phyloP scores from a whole-genome alignment of 2,113 vertebrate genomes.

The Elanoides forficatus region DNA sequence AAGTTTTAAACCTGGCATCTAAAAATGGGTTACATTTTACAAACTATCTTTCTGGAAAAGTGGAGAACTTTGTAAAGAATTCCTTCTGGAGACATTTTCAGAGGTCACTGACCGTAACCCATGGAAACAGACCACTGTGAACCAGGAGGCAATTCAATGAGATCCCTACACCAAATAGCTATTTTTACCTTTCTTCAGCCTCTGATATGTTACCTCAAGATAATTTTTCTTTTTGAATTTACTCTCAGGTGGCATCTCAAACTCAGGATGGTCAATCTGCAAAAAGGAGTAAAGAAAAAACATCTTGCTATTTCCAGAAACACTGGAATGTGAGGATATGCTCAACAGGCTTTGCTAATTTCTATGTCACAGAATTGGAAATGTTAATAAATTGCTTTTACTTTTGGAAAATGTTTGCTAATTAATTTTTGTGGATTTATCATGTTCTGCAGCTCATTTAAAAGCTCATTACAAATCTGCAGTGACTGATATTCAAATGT shows the following conservation, averaged over 20 bases:
- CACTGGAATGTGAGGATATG: not conserved
- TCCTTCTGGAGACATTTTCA: not conserved
- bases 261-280: conserved; percentile 91
- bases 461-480: not conserved
- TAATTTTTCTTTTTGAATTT: conserved; percentile 70
- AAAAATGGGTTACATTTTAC: not conserved
- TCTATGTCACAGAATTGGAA: not conserved
- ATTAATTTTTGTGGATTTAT: not conserved
- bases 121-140: conserved; percentile 1
- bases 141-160: conserved; percentile 12
- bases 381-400: not conserved
- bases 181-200: conserved; percentile 50
- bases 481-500: not conserved
- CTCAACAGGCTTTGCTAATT: not conserved
- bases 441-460: not conserved
- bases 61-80: not conserved
- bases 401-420: not conserved
- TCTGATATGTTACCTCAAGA: conserved; percentile 73
- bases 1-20: not conserved
- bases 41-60: not conserved
- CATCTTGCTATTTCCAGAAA: not conserved
- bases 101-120: conserved; percentile 15
- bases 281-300: conserved; percentile 49
- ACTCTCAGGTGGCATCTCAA: conserved; percentile 82
- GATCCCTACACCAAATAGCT: not conserved